phyloP scores from a whole-genome alignment of 2,113 vertebrate genomes.

The Scolopax mira region DNA sequence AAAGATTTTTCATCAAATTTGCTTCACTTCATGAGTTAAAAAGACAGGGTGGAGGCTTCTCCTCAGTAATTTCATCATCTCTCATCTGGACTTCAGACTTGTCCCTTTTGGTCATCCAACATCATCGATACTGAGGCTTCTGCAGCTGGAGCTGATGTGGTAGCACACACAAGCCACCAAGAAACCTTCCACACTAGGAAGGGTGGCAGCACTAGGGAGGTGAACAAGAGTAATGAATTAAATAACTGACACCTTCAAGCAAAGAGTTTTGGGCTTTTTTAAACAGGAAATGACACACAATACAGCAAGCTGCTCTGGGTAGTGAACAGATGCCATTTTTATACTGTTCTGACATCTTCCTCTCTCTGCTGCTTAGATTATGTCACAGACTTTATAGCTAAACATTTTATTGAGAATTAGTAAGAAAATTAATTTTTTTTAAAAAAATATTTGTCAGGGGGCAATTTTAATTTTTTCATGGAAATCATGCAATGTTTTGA shows the following conservation, averaged over 20 bases:
- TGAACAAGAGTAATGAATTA: not conserved
- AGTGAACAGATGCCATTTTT: not conserved
- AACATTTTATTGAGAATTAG: not conserved
- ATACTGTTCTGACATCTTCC: not conserved
- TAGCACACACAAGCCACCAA: not conserved
- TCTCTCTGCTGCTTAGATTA: not conserved
- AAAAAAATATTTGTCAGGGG: fast-evolving
- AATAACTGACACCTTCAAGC: not conserved
- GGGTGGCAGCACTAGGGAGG: not conserved
- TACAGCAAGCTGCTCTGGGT: not conserved
- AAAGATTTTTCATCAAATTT: constrained; percentile 4
- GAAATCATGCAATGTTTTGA: not conserved
- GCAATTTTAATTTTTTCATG: fast-evolving
- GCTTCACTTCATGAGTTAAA: not conserved
- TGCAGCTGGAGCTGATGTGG: not conserved
- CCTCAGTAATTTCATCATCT: not conserved
- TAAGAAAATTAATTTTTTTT: not conserved
- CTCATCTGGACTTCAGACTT: not conserved
- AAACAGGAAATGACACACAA: not conserved
- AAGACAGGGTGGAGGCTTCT: not conserved
- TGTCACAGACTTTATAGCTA: not conserved
- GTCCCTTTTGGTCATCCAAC: not conserved
- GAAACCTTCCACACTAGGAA: not conserved
- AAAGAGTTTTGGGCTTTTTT: not conserved
- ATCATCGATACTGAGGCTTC: not conserved